These are phyloP conservation scores for Rhagoletis pomonella DNA, from an alignment of 1,140 invertebrate genomes.

Conservation along the genomic window DNA sequence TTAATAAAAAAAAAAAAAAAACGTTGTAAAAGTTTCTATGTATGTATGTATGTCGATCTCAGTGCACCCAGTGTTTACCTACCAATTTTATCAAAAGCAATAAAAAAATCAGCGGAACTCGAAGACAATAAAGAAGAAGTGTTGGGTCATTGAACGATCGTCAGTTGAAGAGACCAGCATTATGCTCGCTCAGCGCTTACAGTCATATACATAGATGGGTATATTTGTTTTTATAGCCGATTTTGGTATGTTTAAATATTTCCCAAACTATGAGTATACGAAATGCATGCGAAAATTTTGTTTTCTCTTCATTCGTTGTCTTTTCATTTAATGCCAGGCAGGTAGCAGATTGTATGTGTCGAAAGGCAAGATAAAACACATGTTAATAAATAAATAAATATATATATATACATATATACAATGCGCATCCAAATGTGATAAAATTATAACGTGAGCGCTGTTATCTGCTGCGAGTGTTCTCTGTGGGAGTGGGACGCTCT, in stretches of 20 bases:
- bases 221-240: neutral
- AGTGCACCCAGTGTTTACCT: neutral
- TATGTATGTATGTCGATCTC: neutral
- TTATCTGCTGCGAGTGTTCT: neutral
- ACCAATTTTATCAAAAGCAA: slow-evolving; percentile 19
- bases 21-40: too few species aligned
- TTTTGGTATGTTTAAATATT: neutral
- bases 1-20: neutral
- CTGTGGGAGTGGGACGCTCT: neutral
- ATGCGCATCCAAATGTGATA: neutral
- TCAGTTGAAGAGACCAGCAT: neutral
- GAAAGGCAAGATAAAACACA: neutral
- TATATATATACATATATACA: neutral
- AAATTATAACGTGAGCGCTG: neutral
- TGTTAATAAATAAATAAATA: too few species aligned
- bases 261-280: neutral
- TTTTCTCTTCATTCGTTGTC: neutral
- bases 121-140: neutral
- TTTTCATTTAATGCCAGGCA: neutral
- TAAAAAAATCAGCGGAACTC: neutral
- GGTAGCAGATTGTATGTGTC: neutral
- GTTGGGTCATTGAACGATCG: slow-evolving; percentile 24
- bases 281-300: neutral
- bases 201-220: neutral
- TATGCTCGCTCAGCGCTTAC: neutral